Percentiles rank a stretch among this genome's conserved stretches.
Evolutionary conservation across 2,113 vertebrate genomes (phyloP).

Genomic region (Perca schrenkii): DNA sequence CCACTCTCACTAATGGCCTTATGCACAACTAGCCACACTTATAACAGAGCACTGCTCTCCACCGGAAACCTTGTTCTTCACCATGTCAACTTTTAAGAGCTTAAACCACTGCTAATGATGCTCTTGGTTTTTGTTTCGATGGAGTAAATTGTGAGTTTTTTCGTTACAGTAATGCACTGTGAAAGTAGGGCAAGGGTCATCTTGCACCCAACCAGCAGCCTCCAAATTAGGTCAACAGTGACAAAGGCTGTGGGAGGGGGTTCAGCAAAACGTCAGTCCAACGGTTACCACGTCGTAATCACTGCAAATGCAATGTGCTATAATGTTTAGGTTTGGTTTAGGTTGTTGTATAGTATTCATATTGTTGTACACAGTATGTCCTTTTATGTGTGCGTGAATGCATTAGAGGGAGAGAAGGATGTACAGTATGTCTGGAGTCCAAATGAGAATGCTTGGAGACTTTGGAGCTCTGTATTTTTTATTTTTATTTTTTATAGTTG

Average conservation of each 20-base stretch:
- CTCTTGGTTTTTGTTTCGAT: not conserved
- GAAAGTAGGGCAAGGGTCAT: conserved; percentile 11
- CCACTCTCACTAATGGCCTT: conserved; percentile 13
- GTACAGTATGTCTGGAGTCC: not conserved
- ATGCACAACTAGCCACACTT: conserved; percentile 25
- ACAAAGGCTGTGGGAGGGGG: not conserved
- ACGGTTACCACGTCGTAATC: not conserved
- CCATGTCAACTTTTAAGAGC: conserved; percentile 19
- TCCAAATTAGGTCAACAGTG: conserved; percentile 45
- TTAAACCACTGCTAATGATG: conserved; percentile 4
- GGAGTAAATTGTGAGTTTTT: not conserved
- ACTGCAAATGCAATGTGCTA: not conserved
- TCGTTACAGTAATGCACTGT: not conserved
- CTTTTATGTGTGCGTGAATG: not conserved
- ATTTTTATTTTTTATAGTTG: conserved; percentile 1
- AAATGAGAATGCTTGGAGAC: conserved; percentile 4
- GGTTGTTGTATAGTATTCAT: not conserved
- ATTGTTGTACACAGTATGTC: no score
- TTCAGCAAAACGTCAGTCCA: conserved; percentile 4
- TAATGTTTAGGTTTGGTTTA: not conserved
- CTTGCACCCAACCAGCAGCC: not conserved
- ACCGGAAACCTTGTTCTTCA: conserved; percentile 7
- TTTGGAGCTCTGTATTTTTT: conserved; percentile 26
- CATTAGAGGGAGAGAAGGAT: not conserved
- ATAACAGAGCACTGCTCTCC: conserved; percentile 10